A percentile compares a stretch with the other conserved stretches of the same genome.
Evolutionary conservation across 92 coral and sea anemone genomes (phyloP).

Genomic region (Micromussa lordhowensis): DNA sequence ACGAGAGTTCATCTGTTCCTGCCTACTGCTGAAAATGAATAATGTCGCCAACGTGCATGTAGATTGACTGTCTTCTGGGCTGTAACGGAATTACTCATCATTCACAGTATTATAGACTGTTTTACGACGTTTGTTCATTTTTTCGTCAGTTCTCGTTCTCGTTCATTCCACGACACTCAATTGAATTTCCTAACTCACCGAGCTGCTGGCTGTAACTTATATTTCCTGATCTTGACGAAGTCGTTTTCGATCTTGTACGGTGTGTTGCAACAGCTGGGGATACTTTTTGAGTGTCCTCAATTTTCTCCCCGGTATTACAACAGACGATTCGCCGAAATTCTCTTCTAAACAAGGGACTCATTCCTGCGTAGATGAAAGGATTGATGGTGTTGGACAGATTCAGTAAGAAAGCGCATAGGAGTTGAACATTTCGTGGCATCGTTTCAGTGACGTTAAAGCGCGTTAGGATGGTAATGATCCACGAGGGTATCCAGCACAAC

Average conservation of each 20-base stretch:
- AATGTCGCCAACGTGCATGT: too few species aligned
- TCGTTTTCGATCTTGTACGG: neutral
- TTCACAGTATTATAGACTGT: too few species aligned
- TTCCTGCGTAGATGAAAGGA: conserved; percentile 15
- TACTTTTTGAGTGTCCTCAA: neutral
- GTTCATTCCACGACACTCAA: neutral
- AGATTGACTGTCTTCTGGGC: too few species aligned
- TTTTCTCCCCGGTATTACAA: neutral
- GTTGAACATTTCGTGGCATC: neutral
- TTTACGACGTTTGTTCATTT: neutral
- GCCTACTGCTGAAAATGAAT: too few species aligned
- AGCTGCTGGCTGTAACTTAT: neutral
- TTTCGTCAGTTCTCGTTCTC: neutral
- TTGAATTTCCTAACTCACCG: too few species aligned
- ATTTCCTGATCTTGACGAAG: neutral
- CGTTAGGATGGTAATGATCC: neutral
- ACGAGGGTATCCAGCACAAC: conserved; percentile 23
- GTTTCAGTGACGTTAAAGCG: neutral
- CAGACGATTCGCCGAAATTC: neutral
- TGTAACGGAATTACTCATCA: too few species aligned
- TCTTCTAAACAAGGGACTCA: neutral
- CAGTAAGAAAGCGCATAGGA: neutral
- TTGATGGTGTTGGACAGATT: neutral
- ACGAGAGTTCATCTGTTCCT: too few species aligned
- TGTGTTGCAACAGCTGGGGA: neutral